Evolutionary conservation across 1,140 invertebrate species (phyloP).

Genomic region (Drosophila sucinea): DNA sequence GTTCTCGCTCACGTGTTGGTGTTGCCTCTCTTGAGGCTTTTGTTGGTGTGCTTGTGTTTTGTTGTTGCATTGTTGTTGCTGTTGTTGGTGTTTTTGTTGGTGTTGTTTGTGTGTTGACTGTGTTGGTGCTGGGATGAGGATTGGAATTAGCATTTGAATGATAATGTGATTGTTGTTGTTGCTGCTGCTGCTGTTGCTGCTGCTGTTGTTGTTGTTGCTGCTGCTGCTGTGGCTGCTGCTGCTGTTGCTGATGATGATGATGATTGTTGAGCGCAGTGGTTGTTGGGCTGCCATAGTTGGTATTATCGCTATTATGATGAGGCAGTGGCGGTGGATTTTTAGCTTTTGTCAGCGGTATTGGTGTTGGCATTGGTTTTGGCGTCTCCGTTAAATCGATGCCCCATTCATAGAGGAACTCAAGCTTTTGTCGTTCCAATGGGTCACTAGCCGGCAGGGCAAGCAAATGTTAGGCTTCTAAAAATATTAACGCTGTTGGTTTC

Average conservation of each 20-base stretch:
- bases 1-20: slow-evolving; percentile 59
- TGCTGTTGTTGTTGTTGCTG: slow-evolving; percentile 41
- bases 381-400: slow-evolving; percentile 86
- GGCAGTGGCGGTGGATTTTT: slow-evolving; percentile 83
- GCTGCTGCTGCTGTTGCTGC: slow-evolving; percentile 52
- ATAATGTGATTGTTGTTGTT: slow-evolving; percentile 39
- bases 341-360: slow-evolving; percentile 83
- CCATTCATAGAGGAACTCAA: slow-evolving; percentile 85
- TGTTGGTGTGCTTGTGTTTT: slow-evolving; percentile 63
- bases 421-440: slow-evolving; percentile 84
- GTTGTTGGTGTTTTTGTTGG: slow-evolving; percentile 26
- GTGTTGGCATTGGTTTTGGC: slow-evolving; percentile 83
- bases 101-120: slow-evolving; percentile 30
- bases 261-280: slow-evolving; percentile 69
- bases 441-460: slow-evolving; percentile 90
- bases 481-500: slow-evolving; percentile 93
- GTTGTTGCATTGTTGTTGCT: slow-evolving; percentile 47
- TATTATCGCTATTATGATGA: slow-evolving; percentile 57
- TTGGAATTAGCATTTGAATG: slow-evolving; percentile 46
- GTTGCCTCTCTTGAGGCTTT: slow-evolving; percentile 69
- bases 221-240: slow-evolving; percentile 30
- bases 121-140: slow-evolving; percentile 36
- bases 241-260: slow-evolving; percentile 40
- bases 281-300: slow-evolving; percentile 48
- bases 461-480: slow-evolving; percentile 94